A percentile compares a stretch with the other conserved stretches of the same genome.
These are phyloP conservation scores for Drosophila murphyi DNA, from an alignment of 1,140 invertebrate species.

Conservation along the genomic window DNA sequence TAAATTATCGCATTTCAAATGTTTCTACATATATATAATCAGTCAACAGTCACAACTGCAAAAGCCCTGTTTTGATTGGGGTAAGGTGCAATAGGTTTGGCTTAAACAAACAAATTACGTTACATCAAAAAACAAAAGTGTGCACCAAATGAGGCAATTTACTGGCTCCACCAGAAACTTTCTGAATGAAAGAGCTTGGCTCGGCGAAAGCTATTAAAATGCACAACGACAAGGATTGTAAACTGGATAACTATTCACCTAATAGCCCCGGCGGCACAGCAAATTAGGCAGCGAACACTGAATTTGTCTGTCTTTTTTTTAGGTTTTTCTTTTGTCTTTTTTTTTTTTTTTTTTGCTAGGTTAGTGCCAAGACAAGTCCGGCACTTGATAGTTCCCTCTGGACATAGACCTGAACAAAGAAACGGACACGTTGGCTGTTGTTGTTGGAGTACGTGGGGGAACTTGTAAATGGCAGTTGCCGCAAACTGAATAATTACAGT, in stretches of 20 bases:
- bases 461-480: constrained; percentile 62
- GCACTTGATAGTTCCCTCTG: constrained; percentile 58
- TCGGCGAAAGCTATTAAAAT: constrained; percentile 56
- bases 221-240: constrained; percentile 76
- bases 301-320: constrained; percentile 15
- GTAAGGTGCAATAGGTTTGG: constrained; percentile 12
- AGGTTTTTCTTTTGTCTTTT: not conserved
- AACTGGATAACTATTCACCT: constrained; percentile 68
- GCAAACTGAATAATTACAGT: constrained; percentile 75
- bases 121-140: constrained; percentile 77
- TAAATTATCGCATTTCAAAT: no score
- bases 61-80: not conserved
- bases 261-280: constrained; percentile 56
- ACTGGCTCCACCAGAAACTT: constrained; percentile 51
- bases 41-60: no score
- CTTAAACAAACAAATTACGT: constrained; percentile 68
- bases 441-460: constrained; percentile 22
- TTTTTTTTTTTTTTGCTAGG: constrained; percentile 21
- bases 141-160: constrained; percentile 76
- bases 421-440: constrained; percentile 6
- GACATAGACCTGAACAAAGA: constrained; percentile 42
- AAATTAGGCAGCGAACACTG: constrained; percentile 56
- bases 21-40: no score
- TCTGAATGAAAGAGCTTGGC: constrained; percentile 31
- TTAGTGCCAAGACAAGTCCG: constrained; percentile 29